Conservation (phyloP, 2,797 vertebrate genomes). For the Coreius guichenoti region DNA sequence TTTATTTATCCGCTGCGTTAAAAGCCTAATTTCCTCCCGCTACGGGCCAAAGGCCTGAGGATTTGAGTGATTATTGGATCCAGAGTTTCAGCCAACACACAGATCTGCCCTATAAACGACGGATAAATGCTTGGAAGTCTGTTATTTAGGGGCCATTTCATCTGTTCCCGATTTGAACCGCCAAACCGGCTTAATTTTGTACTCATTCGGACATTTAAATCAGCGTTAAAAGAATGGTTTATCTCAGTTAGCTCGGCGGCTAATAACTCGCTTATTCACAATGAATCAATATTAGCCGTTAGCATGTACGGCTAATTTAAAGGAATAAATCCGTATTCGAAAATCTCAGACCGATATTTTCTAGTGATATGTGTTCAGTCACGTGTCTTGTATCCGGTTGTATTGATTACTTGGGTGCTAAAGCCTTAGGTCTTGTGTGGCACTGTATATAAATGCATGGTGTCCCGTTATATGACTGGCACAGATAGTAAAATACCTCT, state of each 20-base stretch:
- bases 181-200: neutral
- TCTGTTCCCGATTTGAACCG: neutral
- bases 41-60: conserved; percentile 35
- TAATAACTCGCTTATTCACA: conserved; percentile 48
- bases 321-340: neutral
- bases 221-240: conserved; percentile 61
- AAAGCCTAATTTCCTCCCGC: neutral
- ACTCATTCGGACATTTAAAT: conserved; percentile 37
- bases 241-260: conserved; percentile 60
- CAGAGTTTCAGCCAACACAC: conserved; percentile 29
- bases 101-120: conserved; percentile 18
- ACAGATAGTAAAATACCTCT: conserved; percentile 44
- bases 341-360: neutral
- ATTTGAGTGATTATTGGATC: conserved; percentile 44
- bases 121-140: conserved; percentile 32
- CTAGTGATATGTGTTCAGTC: conserved; percentile 21
- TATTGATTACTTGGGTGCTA: conserved; percentile 21
- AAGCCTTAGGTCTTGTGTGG: neutral
- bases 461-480: conserved; percentile 65
- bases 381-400: conserved; percentile 2
- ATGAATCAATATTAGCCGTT: conserved; percentile 49
- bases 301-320: conserved; percentile 27
- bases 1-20: conserved; percentile 16
- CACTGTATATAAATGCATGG: conserved; percentile 30
- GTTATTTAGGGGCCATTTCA: neutral